Conservation (phyloP, 2,113 vertebrate species). For the Falco punctatus region DNA sequence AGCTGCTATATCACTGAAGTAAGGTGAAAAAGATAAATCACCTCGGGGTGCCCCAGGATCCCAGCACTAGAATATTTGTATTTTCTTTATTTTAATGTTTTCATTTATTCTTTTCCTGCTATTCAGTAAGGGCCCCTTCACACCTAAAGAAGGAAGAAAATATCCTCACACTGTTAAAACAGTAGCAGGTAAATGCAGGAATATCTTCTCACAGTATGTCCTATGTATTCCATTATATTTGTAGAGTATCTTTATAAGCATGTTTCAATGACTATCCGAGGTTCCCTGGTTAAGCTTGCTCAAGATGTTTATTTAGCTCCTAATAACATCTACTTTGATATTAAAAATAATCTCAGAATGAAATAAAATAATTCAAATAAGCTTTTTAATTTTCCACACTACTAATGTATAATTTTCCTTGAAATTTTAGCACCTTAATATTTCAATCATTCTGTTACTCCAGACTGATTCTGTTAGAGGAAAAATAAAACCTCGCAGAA, state of each 20-base stretch:
- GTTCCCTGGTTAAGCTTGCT: background rate
- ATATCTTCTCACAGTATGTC: background rate
- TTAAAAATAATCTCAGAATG: background rate
- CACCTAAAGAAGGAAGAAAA: conserved; percentile 30
- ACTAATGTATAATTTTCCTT: background rate
- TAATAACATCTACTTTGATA: background rate
- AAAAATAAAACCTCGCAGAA: background rate
- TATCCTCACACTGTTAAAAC: background rate
- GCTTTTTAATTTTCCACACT: background rate
- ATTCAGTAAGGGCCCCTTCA: conserved; percentile 10
- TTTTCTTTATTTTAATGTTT: conserved; percentile 60
- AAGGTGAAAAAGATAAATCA: conserved; percentile 3
- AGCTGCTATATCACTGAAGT: background rate
- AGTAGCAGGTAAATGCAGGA: conserved; percentile 3
- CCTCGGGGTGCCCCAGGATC: background rate
- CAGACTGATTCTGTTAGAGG: background rate
- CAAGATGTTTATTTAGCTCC: background rate
- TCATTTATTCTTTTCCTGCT: conserved; percentile 46
- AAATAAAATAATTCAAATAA: background rate
- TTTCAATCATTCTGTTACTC: background rate
- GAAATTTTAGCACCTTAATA: background rate
- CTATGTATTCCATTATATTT: background rate
- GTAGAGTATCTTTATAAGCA: background rate
- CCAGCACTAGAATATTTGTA: conserved; percentile 37
- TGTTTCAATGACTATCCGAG: background rate